phyloP scores from a whole-genome alignment of 1,140 invertebrate species.

The Zaprionus lachaisei region DNA sequence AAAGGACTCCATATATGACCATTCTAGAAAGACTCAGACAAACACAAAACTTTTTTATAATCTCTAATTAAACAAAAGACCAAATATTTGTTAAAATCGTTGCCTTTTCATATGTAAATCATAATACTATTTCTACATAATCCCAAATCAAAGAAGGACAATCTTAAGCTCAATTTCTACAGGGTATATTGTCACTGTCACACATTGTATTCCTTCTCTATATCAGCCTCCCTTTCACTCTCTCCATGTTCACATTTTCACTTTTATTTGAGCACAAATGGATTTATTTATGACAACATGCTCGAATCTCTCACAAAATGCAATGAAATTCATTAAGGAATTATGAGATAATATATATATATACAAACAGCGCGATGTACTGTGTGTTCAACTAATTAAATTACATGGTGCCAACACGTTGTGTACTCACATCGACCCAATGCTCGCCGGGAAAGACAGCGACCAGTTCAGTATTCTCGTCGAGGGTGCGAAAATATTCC shows the following conservation, averaged over 20 bases:
- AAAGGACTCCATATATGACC: no score
- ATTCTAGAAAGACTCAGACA: no score
- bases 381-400: not conserved
- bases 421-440: slow-evolving; percentile 86
- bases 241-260: not conserved
- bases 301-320: slow-evolving; percentile 5
- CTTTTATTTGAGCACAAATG: slow-evolving; percentile 8
- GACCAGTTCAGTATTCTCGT: slow-evolving; percentile 93
- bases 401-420: not conserved
- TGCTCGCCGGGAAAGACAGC: slow-evolving; percentile 90
- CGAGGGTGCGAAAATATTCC: slow-evolving; percentile 93
- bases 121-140: no score
- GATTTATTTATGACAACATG: slow-evolving; percentile 14
- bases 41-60: no score
- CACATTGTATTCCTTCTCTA: no score
- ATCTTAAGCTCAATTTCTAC: not conserved
- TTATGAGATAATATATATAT: not conserved
- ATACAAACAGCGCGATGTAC: not conserved
- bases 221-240: no score
- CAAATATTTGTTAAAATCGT: no score
- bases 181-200: not conserved
- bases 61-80: no score
- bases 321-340: slow-evolving; percentile 1
- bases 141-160: no score
- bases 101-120: no score